Conservation (phyloP, 2,113 vertebrate genomes). For the Rhinichthys klamathensis region DNA sequence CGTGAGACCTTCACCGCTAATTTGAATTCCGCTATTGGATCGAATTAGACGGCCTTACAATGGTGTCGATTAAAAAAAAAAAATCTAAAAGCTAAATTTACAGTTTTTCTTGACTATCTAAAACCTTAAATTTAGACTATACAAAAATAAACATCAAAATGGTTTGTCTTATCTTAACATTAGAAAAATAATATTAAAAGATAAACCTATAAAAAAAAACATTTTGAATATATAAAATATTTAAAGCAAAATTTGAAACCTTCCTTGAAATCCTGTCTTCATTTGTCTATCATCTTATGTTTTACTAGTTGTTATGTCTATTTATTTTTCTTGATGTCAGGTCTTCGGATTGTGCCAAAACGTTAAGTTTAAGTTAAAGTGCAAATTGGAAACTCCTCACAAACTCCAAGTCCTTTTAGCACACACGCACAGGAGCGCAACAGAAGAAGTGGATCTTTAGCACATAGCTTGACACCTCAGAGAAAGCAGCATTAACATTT, state of each 20-base stretch:
- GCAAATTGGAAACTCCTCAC: not conserved
- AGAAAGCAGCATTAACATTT: conserved; percentile 46
- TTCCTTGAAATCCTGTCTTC: not conserved
- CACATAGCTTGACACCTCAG: conserved; percentile 17
- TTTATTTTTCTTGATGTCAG: too few species aligned
- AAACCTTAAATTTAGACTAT: not conserved
- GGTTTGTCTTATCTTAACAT: not conserved
- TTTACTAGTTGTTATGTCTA: not conserved
- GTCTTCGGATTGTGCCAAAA: not conserved
- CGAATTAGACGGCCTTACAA: too few species aligned
- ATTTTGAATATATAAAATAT: too few species aligned
- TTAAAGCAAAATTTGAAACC: not conserved
- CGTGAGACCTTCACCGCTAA: too few species aligned
- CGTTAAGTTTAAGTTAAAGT: not conserved
- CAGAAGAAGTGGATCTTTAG: not conserved
- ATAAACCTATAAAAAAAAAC: too few species aligned
- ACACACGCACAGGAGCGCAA: not conserved
- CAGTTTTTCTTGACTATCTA: not conserved
- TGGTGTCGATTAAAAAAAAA: too few species aligned
- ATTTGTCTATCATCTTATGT: not conserved
- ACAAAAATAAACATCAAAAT: not conserved
- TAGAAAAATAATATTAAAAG: not conserved
- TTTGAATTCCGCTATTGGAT: too few species aligned
- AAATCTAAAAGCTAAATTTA: not conserved
- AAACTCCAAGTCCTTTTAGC: not conserved